A percentile compares a stretch with the other conserved stretches of the same genome.
Evolutionary conservation across 2,113 vertebrate species (phyloP).

Genomic region (Amphiprion ocellaris): DNA sequence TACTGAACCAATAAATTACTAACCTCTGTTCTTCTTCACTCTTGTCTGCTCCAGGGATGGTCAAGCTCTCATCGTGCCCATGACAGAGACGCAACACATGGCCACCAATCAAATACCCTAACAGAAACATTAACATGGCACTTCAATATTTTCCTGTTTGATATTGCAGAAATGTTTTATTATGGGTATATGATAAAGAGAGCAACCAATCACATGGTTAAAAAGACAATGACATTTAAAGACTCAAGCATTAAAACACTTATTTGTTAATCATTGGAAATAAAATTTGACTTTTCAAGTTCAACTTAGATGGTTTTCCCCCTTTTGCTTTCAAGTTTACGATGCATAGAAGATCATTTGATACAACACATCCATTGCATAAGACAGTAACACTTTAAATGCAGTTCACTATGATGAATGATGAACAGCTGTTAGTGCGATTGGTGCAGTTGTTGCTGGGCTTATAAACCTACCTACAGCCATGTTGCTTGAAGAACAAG

Average conservation of each 20-base stretch:
- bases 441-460: background rate
- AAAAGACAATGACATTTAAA: background rate
- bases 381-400: background rate
- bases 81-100: constrained; percentile 96
- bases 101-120: constrained; percentile 93
- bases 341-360: background rate
- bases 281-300: too few relatives aligned
- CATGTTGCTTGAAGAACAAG: constrained; percentile 91
- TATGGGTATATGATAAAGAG: background rate
- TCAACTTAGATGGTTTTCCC: too few relatives aligned
- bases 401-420: background rate
- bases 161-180: background rate
- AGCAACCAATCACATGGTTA: too few relatives aligned
- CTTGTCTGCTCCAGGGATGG: constrained; percentile 92
- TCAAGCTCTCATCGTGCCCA: constrained; percentile 96
- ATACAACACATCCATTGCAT: background rate
- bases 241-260: too few relatives aligned
- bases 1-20: constrained; percentile 38
- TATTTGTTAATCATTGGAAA: too few relatives aligned
- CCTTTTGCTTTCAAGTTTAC: background rate
- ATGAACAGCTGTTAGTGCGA: background rate
- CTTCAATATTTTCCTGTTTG: background rate
- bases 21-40: constrained; percentile 90
- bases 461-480: constrained; percentile 88
- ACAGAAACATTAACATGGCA: constrained; percentile 3